A percentile compares a stretch with the other conserved stretches of the same genome.
Conservation (phyloP, 2,888 invertebrate species). For the Candidula unifasciata region DNA sequence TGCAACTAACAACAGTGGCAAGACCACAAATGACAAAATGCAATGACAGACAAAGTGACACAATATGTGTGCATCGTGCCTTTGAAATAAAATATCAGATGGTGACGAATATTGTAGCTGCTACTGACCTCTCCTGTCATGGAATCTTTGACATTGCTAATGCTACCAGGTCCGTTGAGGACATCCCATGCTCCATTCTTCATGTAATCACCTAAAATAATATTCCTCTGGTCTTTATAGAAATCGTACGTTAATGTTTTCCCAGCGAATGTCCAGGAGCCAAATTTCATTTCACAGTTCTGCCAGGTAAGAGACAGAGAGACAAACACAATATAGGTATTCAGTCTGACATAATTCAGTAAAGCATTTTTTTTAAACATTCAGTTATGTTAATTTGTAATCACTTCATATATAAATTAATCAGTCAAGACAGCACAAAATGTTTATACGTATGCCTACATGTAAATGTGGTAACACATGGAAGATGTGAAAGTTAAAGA, state of each 20-base stretch:
- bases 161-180: conserved; percentile 72
- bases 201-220: conserved; percentile 77
- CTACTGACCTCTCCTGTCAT: conserved; percentile 61
- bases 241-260: conserved; percentile 73
- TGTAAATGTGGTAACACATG: too few relatives aligned
- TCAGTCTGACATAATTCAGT: neutral
- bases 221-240: conserved; percentile 66
- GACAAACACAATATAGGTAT: neutral
- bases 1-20: too few relatives aligned
- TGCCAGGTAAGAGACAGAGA: conserved; percentile 80
- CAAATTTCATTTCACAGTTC: conserved; percentile 99
- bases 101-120: too few relatives aligned
- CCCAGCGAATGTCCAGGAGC: conserved; percentile 80
- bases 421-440: too few relatives aligned
- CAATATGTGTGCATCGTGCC: too few relatives aligned
- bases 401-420: too few relatives aligned
- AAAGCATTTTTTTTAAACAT: neutral
- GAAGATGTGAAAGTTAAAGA: too few relatives aligned
- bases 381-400: neutral
- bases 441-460: too few relatives aligned
- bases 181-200: conserved; percentile 78
- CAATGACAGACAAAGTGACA: too few relatives aligned
- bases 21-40: too few relatives aligned
- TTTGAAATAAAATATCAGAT: too few relatives aligned
- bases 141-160: conserved; percentile 63